A percentile compares a stretch with the other conserved stretches of the same genome.
Evolutionary conservation across 2,797 vertebrate species (phyloP).

Genomic region (Acridotheres tristis): DNA sequence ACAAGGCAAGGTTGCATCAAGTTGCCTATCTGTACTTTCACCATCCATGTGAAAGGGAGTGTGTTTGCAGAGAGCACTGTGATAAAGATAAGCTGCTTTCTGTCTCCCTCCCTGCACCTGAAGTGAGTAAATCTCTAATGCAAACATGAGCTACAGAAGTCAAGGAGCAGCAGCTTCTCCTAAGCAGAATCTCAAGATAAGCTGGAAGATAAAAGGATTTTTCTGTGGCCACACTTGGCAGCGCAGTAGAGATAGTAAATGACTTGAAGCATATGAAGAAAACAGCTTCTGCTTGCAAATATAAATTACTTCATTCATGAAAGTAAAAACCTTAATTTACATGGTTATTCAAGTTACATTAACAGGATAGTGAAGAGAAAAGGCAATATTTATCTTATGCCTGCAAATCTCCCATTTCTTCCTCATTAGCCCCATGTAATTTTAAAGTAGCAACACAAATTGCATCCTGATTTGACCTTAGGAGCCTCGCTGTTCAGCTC

Average conservation of each 20-base stretch:
- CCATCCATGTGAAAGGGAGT: not conserved
- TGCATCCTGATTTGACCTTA: conserved; percentile 80
- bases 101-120: not conserved
- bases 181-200: not conserved
- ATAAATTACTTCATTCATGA: not conserved
- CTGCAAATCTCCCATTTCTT: not conserved
- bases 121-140: not conserved
- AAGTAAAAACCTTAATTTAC: not conserved
- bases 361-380: not conserved
- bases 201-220: not conserved
- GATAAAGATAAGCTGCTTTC: not conserved
- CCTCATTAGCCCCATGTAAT: not conserved
- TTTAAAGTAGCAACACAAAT: conserved; percentile 16
- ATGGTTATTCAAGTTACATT: not conserved
- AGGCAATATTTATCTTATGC: not conserved
- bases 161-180: not conserved
- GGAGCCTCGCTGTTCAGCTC: conserved; percentile 77
- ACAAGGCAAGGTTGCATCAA: not conserved
- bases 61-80: not conserved
- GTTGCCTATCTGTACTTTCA: not conserved
- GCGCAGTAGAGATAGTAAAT: not conserved
- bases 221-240: not conserved
- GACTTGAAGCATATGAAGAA: not conserved
- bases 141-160: not conserved
- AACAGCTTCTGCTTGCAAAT: not conserved